Evolutionary conservation across 1,140 invertebrate genomes (phyloP).

Genomic region (Tribolium castaneum): DNA sequence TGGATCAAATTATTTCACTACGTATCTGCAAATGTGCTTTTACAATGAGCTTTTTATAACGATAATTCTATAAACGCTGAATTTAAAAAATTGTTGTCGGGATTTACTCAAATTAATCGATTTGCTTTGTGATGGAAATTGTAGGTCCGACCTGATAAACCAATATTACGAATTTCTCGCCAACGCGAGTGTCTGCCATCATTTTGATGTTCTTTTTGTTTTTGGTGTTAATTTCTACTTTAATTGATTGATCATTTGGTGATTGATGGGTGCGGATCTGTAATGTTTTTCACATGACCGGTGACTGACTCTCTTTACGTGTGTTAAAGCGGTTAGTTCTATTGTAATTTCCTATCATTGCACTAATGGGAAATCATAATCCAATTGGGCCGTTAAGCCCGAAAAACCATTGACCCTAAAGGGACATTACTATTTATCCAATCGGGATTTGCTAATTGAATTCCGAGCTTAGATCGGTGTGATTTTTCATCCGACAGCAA

Average conservation of each 20-base stretch:
- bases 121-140: no score
- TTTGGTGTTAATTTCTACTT: not conserved
- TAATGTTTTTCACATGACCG: constrained; percentile 10
- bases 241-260: not conserved
- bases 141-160: no score
- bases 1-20: no score
- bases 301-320: constrained; percentile 25
- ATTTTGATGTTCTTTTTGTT: not conserved
- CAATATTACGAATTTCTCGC: no score
- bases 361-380: not conserved
- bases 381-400: not conserved
- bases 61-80: no score
- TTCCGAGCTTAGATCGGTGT: not conserved
- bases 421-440: not conserved
- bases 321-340: constrained; percentile 7
- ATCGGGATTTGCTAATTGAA: constrained; percentile 8
- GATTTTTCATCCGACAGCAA: not conserved
- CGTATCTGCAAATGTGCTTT: no score
- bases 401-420: not conserved
- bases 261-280: not conserved
- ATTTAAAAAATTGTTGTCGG: no score
- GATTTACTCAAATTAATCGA: no score
- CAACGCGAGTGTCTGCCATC: not conserved
- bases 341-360: not conserved
- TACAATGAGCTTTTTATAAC: no score